These are phyloP conservation scores for Andrena minutula DNA, from an alignment of 2,888 invertebrate genomes.

Conservation along the genomic window DNA sequence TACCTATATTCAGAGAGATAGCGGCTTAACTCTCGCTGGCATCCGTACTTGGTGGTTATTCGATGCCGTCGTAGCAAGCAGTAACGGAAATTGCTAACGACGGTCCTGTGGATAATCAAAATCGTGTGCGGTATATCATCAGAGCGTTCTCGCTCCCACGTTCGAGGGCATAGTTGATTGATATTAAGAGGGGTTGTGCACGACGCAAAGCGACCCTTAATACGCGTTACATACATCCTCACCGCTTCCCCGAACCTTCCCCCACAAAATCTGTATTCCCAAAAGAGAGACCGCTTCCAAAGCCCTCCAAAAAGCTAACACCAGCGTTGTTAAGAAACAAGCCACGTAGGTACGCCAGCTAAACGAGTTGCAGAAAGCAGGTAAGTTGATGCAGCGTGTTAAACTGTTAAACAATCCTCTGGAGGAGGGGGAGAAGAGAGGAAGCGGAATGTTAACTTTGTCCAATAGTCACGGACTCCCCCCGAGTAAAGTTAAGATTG, in stretches of 20 bases:
- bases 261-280: not conserved
- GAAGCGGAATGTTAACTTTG: constrained; percentile 8
- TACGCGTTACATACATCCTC: too few relatives aligned
- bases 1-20: constrained; percentile 35
- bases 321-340: not conserved
- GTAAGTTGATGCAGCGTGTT: constrained; percentile 12
- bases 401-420: constrained; percentile 35
- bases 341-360: not conserved
- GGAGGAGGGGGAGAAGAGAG: not conserved
- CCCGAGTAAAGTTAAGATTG: constrained; percentile 40
- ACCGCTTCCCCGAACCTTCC: not conserved
- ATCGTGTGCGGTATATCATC: constrained; percentile 44
- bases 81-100: constrained; percentile 60
- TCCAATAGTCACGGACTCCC: constrained; percentile 13
- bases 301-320: too few relatives aligned
- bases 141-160: not conserved
- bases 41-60: constrained; percentile 57
- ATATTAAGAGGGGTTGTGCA: constrained; percentile 25
- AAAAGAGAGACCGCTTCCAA: too few relatives aligned
- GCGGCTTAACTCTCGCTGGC: constrained; percentile 48
- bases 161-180: constrained; percentile 24
- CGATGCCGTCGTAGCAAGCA: constrained; percentile 42
- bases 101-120: constrained; percentile 59
- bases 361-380: constrained; percentile 5
- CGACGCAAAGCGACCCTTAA: not conserved